Evolutionary conservation across 2,888 invertebrate genomes (phyloP), one percentile per base, ranked within the genome.

Genomic region (Drosophila prolongata): DNA sequence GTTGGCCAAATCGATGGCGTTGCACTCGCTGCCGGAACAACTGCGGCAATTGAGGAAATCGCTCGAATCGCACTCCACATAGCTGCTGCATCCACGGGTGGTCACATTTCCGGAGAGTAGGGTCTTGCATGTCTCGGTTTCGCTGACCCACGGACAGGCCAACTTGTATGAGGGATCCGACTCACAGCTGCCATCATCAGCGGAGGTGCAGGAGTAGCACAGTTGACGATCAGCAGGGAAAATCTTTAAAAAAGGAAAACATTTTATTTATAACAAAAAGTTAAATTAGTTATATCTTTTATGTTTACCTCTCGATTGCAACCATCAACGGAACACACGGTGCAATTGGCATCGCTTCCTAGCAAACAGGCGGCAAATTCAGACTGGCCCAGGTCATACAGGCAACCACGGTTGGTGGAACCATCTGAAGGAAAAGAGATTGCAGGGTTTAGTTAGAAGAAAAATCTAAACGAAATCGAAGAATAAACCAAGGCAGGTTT

Each of bases 41-140:
- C 71, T 85, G 47, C 90, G 88, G 37, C 91, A 91, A 2, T 83
- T 90, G 19, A 55, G 72, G 30, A 59, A 81, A 42, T 91, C 89
- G 4, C 6, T 58, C 27, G 65, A 30, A 47, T 87, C 87, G 61
- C 91, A 91, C 0, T 58, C 53, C 1, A 91, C 8, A 13, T 52
- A 46, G 10, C 90, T 89, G 58, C 88, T 86, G 66, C 91, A 91
- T 3, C 89, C 91, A 30, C 91, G 91, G 4, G 79, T 71, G 3
- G 92, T 91, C 6, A 79, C 61, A 59, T 89, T 90, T 13, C 73
- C 71, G 10, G 71, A 64, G 6, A 90, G 59, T 1, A 75, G 59
- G 1, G 90, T 81, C 19, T 85, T 76, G 46, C 91, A 91, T 4
- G 79, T 74, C 43, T 91, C 92, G 9, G 70, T 71, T 0, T 78